phyloP scores from a whole-genome alignment of 1,140 invertebrate species.

The Leptinotarsa defecta region DNA sequence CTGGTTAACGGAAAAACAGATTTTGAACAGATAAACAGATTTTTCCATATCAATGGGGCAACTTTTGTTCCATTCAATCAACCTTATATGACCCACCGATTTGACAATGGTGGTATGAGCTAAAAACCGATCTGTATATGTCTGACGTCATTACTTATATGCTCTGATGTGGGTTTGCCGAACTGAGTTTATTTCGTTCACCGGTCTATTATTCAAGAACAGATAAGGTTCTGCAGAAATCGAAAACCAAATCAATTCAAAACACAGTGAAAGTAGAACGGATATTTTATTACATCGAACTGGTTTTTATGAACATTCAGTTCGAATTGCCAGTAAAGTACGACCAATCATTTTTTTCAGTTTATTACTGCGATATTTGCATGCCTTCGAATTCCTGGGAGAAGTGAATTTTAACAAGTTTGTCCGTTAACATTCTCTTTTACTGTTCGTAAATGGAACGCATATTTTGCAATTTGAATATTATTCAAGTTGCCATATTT shows the following conservation, averaged over 20 bases:
- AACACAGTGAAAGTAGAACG: conserved; percentile 16
- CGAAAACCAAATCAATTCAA: conserved; percentile 2
- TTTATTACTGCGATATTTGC: conserved; percentile 17
- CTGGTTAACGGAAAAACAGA: too few species aligned
- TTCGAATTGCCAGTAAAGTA: conserved; percentile 1
- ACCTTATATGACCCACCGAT: too few species aligned
- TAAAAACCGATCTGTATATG: too few species aligned
- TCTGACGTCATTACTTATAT: too few species aligned
- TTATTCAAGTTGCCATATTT: conserved; percentile 12
- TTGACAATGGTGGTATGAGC: too few species aligned
- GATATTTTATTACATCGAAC: conserved; percentile 11
- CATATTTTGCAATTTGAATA: conserved; percentile 17
- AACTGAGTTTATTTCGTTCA: too few species aligned
- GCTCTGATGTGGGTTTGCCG: too few species aligned
- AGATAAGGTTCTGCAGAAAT: conserved; percentile 10
- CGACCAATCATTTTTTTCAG: background rate
- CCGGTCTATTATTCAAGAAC: too few species aligned
- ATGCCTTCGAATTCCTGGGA: conserved; percentile 18
- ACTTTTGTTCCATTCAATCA: too few species aligned
- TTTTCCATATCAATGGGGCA: too few species aligned
- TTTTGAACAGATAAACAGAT: too few species aligned
- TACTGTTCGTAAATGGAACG: background rate
- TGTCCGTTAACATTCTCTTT: conserved; percentile 21
- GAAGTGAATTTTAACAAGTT: conserved; percentile 12
- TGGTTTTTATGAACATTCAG: conserved; percentile 14